Conservation (phyloP, 1,140 invertebrate species). For the Oscheius sp. region DNA sequence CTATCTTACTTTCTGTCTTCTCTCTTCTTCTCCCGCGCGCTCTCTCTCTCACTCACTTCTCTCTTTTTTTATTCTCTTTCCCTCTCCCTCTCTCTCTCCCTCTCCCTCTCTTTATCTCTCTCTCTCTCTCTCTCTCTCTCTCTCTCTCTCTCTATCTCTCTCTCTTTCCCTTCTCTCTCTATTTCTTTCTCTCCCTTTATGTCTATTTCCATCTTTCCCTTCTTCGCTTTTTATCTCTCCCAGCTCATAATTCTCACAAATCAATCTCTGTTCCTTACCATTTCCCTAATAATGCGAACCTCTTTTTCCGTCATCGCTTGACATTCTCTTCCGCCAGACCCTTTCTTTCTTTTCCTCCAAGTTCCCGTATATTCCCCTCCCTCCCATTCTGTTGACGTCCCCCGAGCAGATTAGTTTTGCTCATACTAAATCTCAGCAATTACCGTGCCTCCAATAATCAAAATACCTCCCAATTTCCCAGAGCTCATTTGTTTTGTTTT, state of each 20-base stretch:
- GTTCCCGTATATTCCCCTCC: neutral
- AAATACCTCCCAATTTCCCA: too few relatives aligned
- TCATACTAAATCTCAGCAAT: neutral
- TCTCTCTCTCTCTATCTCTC: neutral
- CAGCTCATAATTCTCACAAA: neutral
- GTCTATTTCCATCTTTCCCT: neutral
- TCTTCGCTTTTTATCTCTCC: neutral
- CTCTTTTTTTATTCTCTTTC: neutral
- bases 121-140: neutral
- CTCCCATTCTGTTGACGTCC: neutral
- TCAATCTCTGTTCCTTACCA: neutral
- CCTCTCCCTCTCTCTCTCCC: neutral
- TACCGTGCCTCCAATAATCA: too few relatives aligned
- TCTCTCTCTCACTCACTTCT: neutral
- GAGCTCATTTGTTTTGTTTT: too few relatives aligned
- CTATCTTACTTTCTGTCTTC: neutral
- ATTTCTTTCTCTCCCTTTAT: neutral
- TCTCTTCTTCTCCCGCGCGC: neutral
- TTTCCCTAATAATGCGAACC: neutral
- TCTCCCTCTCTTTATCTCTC: neutral
- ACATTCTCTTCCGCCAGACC: neutral
- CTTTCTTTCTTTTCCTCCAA: neutral
- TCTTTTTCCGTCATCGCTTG: neutral
- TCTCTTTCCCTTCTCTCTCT: neutral
- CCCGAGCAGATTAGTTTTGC: too few relatives aligned